These are phyloP conservation scores for Lasioglossum marginatum DNA, from an alignment of 2,888 invertebrate genomes.

Conservation along the genomic window DNA sequence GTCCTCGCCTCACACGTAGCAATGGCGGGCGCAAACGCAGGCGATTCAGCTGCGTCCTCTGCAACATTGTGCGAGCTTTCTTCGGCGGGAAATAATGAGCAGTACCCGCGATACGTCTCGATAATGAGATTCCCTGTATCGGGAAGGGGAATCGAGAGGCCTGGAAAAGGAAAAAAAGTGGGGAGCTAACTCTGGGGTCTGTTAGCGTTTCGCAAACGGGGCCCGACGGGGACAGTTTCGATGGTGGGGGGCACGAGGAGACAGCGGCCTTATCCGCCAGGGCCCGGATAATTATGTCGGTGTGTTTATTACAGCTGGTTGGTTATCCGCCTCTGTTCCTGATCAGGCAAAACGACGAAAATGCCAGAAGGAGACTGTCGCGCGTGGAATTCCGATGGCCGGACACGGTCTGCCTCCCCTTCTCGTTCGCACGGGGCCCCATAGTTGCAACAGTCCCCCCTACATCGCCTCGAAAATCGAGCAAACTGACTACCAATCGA, in stretches of 20 bases:
- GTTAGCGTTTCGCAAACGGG: background rate
- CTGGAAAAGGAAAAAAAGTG: background rate
- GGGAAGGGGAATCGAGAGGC: background rate
- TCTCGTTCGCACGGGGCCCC: constrained; percentile 20
- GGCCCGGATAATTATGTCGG: constrained; percentile 79
- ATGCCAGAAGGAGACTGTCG: constrained; percentile 28
- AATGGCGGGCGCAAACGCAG: background rate
- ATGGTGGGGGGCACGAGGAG: background rate
- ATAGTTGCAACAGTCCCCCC: constrained; percentile 12
- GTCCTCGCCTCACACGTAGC: background rate
- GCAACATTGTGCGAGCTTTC: background rate
- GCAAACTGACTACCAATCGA: constrained; percentile 44
- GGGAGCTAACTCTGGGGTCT: background rate
- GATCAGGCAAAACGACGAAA: constrained; percentile 47
- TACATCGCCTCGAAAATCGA: constrained; percentile 1
- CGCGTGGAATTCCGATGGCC: constrained; percentile 76
- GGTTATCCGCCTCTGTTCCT: constrained; percentile 74
- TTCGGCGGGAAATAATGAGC: background rate
- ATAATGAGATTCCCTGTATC: background rate
- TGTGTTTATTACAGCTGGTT: constrained; percentile 77
- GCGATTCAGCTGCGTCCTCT: background rate
- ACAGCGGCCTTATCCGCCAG: constrained; percentile 59
- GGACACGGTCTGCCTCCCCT: constrained; percentile 39
- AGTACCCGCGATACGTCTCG: background rate
- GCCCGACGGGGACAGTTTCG: constrained; percentile 29